phyloP scores from a whole-genome alignment of 2,888 invertebrate genomes.

The Coremacera marginata region DNA sequence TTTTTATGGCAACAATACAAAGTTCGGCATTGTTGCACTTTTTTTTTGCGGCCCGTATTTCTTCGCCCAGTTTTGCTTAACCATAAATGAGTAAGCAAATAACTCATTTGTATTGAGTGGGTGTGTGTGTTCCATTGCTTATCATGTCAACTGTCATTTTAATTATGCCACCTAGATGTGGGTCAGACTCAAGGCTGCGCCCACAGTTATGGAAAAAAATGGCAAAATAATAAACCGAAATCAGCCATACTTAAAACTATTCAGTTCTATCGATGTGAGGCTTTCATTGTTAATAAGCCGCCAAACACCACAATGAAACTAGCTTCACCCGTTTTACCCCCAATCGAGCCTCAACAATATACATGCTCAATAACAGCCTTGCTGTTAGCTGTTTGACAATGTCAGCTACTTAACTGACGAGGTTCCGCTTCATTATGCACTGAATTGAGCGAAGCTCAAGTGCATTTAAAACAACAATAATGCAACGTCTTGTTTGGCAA shows the following conservation, averaged over 20 bases:
- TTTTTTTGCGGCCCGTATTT: no score
- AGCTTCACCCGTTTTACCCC: no score
- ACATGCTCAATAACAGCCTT: no score
- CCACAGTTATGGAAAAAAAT: background rate
- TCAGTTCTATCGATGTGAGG: no score
- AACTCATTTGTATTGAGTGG: background rate
- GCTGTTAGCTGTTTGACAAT: background rate
- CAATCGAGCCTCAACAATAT: no score
- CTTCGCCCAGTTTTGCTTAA: no score
- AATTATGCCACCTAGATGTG: slow-evolving; percentile 1
- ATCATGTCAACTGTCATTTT: slow-evolving; percentile 12
- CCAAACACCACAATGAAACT: no score
- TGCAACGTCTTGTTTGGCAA: background rate
- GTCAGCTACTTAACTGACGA: background rate
- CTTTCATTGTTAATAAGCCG: no score
- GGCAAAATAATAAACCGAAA: background rate
- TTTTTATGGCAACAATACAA: no score
- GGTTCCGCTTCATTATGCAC: background rate
- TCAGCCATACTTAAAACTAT: no score
- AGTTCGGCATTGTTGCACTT: no score
- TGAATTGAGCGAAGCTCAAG: background rate
- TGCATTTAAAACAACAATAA: background rate
- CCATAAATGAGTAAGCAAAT: no score
- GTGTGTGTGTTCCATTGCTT: background rate
- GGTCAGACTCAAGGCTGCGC: slow-evolving; percentile 1